Evolutionary conservation across 2,888 invertebrate species (phyloP).

Genomic region (Sinhomidia bicolor): DNA sequence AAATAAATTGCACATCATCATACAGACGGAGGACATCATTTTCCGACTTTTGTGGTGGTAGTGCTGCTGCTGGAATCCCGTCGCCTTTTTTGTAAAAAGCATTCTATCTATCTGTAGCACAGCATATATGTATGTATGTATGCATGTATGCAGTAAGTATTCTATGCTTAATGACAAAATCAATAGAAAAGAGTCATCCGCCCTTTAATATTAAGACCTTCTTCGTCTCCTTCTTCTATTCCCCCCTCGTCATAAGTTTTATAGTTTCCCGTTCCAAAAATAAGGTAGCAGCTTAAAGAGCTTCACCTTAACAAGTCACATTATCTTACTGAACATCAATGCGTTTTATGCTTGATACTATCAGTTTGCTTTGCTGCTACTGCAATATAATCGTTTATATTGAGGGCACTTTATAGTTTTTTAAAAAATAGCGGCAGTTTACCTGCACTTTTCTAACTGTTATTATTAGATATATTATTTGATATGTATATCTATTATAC

Average conservation of each 20-base stretch:
- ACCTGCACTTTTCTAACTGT: too few species aligned
- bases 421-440: too few species aligned
- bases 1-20: conserved; percentile 45
- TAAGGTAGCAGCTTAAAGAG: conserved; percentile 21
- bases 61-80: neutral
- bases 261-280: neutral
- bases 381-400: too few species aligned
- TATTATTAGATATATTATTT: too few species aligned
- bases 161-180: conserved; percentile 75
- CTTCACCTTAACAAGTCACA: neutral
- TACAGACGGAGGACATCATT: conserved; percentile 33
- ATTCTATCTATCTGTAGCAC: too few species aligned
- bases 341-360: neutral
- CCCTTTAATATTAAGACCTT: conserved; percentile 37
- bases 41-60: too few species aligned
- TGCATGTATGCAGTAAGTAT: too few species aligned
- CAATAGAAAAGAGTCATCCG: conserved; percentile 69
- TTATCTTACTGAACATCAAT: neutral
- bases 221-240: neutral
- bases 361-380: too few species aligned
- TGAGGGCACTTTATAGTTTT: too few species aligned
- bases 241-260: neutral
- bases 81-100: conserved; percentile 41
- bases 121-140: conserved; percentile 62
- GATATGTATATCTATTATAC: too few species aligned